Conservation (phyloP, 2,113 vertebrate species). For the Abramis brama region DNA sequence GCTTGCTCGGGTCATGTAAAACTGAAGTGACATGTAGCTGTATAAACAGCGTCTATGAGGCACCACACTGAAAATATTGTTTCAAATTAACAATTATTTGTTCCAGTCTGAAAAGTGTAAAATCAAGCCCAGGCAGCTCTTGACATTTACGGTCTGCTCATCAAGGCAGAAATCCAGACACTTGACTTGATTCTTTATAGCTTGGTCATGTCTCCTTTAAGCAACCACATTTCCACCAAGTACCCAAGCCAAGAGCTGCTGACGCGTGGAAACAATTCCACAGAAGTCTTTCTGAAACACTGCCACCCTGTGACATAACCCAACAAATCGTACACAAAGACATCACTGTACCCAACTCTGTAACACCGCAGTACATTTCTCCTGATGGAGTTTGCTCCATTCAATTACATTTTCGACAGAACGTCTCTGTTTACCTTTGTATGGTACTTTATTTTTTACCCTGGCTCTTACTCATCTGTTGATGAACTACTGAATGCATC, state of each 20-base stretch:
- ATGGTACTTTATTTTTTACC: not conserved
- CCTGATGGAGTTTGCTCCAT: constrained; percentile 5
- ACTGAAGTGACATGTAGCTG: not conserved
- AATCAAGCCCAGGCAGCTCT: constrained; percentile 41
- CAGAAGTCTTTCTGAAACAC: constrained; percentile 61
- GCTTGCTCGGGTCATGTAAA: constrained; percentile 8
- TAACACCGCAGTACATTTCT: not conserved
- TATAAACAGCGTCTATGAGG: constrained; percentile 31
- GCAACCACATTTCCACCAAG: constrained; percentile 71
- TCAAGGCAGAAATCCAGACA: constrained; percentile 53
- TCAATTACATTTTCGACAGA: constrained; percentile 11
- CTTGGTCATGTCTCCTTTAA: constrained; percentile 72
- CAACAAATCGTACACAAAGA: constrained; percentile 48
- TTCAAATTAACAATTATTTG: constrained; percentile 43
- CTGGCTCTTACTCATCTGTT: not conserved
- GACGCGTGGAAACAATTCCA: constrained; percentile 75
- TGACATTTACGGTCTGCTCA: constrained; percentile 52
- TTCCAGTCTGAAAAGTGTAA: constrained; percentile 39
- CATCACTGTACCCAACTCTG: constrained; percentile 10
- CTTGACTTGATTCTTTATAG: constrained; percentile 65
- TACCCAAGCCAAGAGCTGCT: constrained; percentile 65
- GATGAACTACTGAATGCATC: not conserved
- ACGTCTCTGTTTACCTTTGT: not conserved
- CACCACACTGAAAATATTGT: constrained; percentile 26
- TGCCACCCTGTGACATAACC: constrained; percentile 54